Evolutionary conservation across 2,113 vertebrate species (phyloP).

Genomic region (Macroglossus sobrinus): DNA sequence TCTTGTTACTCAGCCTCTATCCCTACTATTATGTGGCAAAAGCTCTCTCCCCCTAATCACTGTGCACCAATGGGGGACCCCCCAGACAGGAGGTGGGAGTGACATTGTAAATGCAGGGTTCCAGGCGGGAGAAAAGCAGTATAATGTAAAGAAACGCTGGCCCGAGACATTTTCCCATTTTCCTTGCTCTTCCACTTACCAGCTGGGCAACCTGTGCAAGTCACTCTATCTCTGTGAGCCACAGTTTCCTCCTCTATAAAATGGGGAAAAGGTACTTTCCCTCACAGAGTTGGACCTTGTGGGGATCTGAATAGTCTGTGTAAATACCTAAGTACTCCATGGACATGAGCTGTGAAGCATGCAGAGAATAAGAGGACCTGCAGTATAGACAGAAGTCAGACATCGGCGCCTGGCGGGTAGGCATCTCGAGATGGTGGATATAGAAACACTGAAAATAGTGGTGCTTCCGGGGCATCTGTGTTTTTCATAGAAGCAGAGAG

Average conservation of each 20-base stretch:
- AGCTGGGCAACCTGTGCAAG: not conserved
- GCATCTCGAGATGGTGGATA: not conserved
- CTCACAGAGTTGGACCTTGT: not conserved
- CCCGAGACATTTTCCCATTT: not conserved
- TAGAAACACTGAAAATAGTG: not conserved
- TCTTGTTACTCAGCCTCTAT: not conserved
- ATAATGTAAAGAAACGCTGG: not conserved
- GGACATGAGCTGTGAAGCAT: not conserved
- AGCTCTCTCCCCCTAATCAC: not conserved
- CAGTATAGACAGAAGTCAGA: not conserved
- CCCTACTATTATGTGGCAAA: not conserved
- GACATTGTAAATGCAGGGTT: not conserved
- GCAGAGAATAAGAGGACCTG: not conserved
- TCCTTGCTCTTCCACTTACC: not conserved
- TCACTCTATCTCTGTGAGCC: not conserved
- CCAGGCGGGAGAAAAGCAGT: not conserved
- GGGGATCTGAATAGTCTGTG: not conserved
- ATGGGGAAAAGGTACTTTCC: not conserved
- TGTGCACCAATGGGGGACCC: not conserved
- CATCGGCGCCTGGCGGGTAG: fast-evolving
- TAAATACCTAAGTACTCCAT: not conserved
- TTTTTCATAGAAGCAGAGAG: not conserved
- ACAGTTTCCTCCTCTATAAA: not conserved
- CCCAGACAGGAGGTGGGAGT: not conserved
- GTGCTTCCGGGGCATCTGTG: not conserved